Evolutionary conservation across 2,888 invertebrate genomes (phyloP).

Genomic region (Listrodromus nycthemerus): DNA sequence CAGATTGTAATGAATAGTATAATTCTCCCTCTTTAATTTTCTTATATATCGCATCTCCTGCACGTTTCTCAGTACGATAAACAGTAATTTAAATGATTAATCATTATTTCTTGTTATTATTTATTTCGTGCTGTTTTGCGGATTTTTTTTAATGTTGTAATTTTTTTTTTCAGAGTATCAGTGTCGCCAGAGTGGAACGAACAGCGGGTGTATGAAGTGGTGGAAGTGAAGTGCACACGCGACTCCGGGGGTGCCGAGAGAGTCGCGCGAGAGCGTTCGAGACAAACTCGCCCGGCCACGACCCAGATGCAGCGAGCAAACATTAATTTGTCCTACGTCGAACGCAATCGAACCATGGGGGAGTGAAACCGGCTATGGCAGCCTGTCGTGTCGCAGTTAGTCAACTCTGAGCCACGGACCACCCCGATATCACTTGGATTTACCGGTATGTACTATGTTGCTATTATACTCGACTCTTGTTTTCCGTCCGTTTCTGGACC

Average conservation of each 20-base stretch:
- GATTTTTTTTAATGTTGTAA: not conserved
- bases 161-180: not conserved
- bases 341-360: slow-evolving; percentile 75
- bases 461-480: slow-evolving; percentile 5
- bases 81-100: too few relatives aligned
- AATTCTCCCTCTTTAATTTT: too few relatives aligned
- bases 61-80: too few relatives aligned
- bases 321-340: slow-evolving; percentile 78
- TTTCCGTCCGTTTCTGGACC: not conserved
- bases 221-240: slow-evolving; percentile 13
- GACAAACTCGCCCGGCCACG: slow-evolving; percentile 41
- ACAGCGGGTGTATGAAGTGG: slow-evolving; percentile 13
- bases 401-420: slow-evolving; percentile 77
- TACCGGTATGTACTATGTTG: slow-evolving; percentile 23
- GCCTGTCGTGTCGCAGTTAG: slow-evolving; percentile 80
- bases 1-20: too few relatives aligned
- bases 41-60: too few relatives aligned
- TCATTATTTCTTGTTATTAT: not conserved
- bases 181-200: slow-evolving; percentile 24
- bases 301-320: slow-evolving; percentile 73
- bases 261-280: slow-evolving; percentile 21
- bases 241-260: slow-evolving; percentile 43
- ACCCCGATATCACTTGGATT: slow-evolving; percentile 70
- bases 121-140: not conserved
- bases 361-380: slow-evolving; percentile 79